These are phyloP conservation scores for Streptopelia turtur DNA, from an alignment of 2,797 vertebrate species.

Conservation along the genomic window DNA sequence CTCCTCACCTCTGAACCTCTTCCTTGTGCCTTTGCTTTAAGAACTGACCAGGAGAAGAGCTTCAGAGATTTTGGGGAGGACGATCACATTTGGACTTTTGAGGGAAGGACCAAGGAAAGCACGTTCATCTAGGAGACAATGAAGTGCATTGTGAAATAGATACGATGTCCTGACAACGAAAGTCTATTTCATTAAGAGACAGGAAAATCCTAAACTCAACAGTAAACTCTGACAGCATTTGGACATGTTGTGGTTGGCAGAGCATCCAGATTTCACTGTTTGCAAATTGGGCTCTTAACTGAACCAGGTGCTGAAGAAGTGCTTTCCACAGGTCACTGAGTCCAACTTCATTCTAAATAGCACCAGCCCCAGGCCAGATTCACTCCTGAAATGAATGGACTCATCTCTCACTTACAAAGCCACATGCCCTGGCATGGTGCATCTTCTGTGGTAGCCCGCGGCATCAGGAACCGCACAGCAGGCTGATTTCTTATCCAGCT, in stretches of 20 bases:
- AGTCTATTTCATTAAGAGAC: background rate
- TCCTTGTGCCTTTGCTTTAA: background rate
- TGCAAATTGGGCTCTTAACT: background rate
- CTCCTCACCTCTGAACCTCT: background rate
- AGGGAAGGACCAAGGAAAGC: background rate
- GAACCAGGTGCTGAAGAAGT: slow-evolving; percentile 50
- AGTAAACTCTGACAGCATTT: background rate
- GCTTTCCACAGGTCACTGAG: slow-evolving; percentile 37
- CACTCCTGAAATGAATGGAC: slow-evolving; percentile 9
- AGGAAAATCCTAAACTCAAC: background rate
- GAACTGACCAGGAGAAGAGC: background rate
- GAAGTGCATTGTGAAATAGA: background rate
- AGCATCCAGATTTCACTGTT: slow-evolving; percentile 31
- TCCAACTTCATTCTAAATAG: slow-evolving; percentile 25
- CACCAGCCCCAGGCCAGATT: slow-evolving; percentile 32
- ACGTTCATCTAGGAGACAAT: background rate
- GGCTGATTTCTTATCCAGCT: background rate
- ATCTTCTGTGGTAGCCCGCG: background rate
- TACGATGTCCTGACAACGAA: background rate
- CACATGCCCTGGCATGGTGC: background rate
- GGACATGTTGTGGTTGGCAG: background rate
- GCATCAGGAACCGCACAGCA: background rate
- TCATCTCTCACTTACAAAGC: background rate
- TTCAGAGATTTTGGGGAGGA: background rate
- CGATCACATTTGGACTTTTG: background rate